A percentile compares a stretch with the other conserved stretches of the same genome.
These are phyloP conservation scores for Melieria crassipennis DNA, from an alignment of 2,888 invertebrate species.

Conservation along the genomic window DNA sequence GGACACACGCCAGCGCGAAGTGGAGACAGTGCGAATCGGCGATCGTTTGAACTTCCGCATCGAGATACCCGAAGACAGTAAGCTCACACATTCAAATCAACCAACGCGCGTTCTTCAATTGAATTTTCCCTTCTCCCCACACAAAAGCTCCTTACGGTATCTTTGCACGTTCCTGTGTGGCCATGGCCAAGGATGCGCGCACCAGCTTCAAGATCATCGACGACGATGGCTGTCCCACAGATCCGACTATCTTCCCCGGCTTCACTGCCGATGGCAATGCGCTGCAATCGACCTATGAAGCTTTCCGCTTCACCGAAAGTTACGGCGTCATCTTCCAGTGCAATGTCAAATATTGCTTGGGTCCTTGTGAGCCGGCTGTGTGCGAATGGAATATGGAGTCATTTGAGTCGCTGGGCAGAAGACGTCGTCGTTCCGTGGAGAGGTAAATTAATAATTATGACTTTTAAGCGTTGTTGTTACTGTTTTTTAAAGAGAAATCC, in stretches of 20 bases:
- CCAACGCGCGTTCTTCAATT: background rate
- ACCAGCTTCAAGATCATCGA: constrained; percentile 96
- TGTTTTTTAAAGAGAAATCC: background rate
- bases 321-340: constrained; percentile 98
- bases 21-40: constrained; percentile 93
- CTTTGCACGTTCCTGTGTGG: constrained; percentile 94
- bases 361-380: constrained; percentile 92
- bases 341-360: constrained; percentile 95
- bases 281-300: constrained; percentile 90
- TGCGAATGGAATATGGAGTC: constrained; percentile 93
- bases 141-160: constrained; percentile 90
- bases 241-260: constrained; percentile 92
- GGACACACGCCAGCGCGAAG: constrained; percentile 86
- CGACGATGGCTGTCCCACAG: constrained; percentile 93
- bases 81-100: constrained; percentile 62
- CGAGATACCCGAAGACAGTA: constrained; percentile 96
- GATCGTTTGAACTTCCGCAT: constrained; percentile 95
- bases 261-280: constrained; percentile 92
- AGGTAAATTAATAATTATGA: constrained; percentile 54
- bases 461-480: background rate
- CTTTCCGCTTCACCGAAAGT: constrained; percentile 94
- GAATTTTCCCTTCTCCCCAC: constrained; percentile 46
- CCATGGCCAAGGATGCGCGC: constrained; percentile 96
- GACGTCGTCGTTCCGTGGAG: constrained; percentile 78
- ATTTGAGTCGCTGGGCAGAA: constrained; percentile 85